Evolutionary conservation across 92 coral and sea anemone species (phyloP), one percentile per base, ranked within the genome.

Genomic region (Zoanthus sansibaricus): DNA sequence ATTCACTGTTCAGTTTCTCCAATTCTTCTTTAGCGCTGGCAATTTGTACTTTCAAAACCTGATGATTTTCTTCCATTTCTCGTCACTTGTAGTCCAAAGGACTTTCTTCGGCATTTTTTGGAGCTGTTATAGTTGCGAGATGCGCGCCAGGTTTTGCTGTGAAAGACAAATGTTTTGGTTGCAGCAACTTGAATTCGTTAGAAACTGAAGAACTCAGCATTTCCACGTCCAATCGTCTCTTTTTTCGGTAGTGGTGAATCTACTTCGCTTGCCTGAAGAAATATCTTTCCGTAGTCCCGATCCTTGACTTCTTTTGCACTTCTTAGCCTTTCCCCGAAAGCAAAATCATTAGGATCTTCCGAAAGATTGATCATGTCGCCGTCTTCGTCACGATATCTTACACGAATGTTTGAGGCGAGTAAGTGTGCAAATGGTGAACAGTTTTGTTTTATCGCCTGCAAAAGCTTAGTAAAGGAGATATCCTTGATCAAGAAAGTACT

Each of bases 241-340:
- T 83, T 84, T 64, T 52, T 89, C 16, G 71, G 83, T 71, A 89
- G 62, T 46, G 82, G 91, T 31, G 87, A 88, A 68, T 88, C 83
- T 71, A 88, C 42, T 72, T 73, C 87, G 42, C 42, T 37, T 37
- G 42, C 42, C 2, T 37, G 42, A 37, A 37, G 42, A 37, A 37
- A 37, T 2, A 88, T 85, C 21, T 86, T 89, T 82, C 58, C n/a
- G 82, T 69, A 78, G 25, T 75, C 84, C 64, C 86, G 85, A 83
- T 89, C 85, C 33, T 89, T 83, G 9, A 89, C 86, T n/a, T 74
- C 88, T 83, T 83, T 69, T 48, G 86, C 92, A 75, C 88, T 75
- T 75, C 92, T 70, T 48, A 89, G 85, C 88, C 76, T 89, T 76
- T 89, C 84, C 1, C 84, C 76, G 16, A 77, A 76, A 42, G 77